Evolutionary conservation across 2,113 vertebrate genomes (phyloP).

Genomic region (Megaceryle maxima): DNA sequence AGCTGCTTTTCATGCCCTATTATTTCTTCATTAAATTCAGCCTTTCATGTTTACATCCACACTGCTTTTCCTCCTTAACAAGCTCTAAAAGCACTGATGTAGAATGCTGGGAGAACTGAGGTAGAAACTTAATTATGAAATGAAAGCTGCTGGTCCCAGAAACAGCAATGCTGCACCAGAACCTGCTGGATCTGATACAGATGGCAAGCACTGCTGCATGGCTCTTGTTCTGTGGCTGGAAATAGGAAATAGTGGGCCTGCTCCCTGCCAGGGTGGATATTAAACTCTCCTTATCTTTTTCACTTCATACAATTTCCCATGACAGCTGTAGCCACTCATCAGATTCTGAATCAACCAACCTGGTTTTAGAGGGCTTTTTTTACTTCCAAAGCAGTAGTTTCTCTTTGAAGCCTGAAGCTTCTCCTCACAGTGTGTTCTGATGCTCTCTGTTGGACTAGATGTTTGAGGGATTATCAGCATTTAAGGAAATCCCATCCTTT

Average conservation of each 20-base stretch:
- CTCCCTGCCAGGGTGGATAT: accelerated
- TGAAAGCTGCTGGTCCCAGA: background rate
- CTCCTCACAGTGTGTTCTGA: background rate
- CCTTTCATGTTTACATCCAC: background rate
- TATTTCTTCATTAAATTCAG: background rate
- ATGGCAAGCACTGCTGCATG: background rate
- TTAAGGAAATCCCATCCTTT: background rate
- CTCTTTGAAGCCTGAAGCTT: background rate
- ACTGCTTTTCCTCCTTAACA: background rate
- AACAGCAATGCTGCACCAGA: background rate
- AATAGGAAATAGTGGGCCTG: background rate
- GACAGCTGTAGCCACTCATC: background rate
- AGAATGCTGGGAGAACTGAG: background rate
- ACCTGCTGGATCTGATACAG: background rate
- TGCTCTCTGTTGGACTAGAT: background rate
- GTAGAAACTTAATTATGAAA: background rate
- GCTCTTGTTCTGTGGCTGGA: background rate
- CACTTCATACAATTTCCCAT: background rate
- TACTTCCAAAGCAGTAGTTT: background rate
- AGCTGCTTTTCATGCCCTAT: background rate
- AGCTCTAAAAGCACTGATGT: background rate
- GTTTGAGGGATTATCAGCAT: background rate
- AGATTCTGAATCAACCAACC: background rate
- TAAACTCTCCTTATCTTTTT: background rate
- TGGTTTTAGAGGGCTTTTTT: background rate